Evolutionary conservation across 92 coral and sea anemone genomes (phyloP).

Genomic region (Desmophyllum pertusum): DNA sequence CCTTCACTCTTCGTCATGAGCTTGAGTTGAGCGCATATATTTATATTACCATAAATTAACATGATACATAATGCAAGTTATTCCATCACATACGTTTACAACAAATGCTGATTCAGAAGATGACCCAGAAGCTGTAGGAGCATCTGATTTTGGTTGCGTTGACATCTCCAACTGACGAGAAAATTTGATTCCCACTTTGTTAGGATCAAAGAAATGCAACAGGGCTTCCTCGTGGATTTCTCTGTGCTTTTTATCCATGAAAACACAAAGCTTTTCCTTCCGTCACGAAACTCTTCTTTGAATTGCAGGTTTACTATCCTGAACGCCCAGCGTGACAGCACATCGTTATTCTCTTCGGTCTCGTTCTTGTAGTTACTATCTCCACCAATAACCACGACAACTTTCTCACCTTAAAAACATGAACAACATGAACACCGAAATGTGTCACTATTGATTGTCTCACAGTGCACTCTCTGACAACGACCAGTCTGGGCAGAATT

Average conservation of each 20-base stretch:
- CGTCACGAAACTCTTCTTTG: background rate
- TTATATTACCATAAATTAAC: too few species aligned
- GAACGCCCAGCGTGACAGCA: constrained; percentile 50
- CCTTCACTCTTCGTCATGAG: too few species aligned
- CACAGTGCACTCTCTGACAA: too few species aligned
- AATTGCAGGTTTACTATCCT: background rate
- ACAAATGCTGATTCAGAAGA: background rate
- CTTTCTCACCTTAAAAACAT: constrained; percentile 37
- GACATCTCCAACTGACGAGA: background rate
- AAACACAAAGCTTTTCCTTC: constrained; percentile 59
- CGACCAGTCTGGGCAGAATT: too few species aligned
- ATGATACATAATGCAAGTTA: too few species aligned
- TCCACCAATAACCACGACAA: constrained; percentile 67
- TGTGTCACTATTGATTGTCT: too few species aligned
- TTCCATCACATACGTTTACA: background rate
- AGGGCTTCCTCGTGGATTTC: constrained; percentile 74
- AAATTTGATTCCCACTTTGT: constrained; percentile 35
- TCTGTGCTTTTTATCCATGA: constrained; percentile 64
- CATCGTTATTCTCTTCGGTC: constrained; percentile 27
- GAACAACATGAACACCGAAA: background rate
- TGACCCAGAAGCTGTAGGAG: too few species aligned
- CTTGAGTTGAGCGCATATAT: background rate
- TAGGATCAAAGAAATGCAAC: constrained; percentile 46
- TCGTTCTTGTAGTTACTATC: constrained; percentile 53
- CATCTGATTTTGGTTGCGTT: background rate